phyloP scores from a whole-genome alignment of 1,140 invertebrate genomes.

The Araneus ventricosus region DNA sequence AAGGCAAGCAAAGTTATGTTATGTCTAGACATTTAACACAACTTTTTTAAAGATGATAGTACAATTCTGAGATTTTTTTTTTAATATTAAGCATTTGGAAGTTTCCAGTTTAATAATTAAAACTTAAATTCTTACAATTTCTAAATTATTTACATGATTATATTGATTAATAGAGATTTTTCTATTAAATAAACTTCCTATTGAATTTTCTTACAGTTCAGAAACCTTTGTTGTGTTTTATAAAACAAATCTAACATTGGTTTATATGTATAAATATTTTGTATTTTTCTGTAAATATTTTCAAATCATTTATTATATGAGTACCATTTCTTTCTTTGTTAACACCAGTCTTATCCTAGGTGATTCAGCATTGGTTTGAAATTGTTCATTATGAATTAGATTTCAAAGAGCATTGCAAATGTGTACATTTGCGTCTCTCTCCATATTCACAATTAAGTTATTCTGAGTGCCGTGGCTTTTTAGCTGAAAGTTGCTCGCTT shows the following conservation, averaged over 20 bases:
- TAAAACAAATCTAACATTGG: background rate
- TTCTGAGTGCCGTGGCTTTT: slow-evolving; percentile 23
- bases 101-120: too few relatives aligned
- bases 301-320: slow-evolving; percentile 11
- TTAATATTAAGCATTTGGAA: too few relatives aligned
- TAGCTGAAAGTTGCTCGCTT: slow-evolving; percentile 21
- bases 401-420: background rate
- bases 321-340: background rate
- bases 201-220: slow-evolving; percentile 23
- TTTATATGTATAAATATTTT: background rate
- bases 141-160: too few relatives aligned
- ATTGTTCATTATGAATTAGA: background rate
- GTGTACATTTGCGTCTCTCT: background rate
- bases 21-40: too few relatives aligned
- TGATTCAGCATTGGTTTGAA: background rate
- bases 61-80: too few relatives aligned
- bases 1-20: too few relatives aligned
- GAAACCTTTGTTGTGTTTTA: background rate
- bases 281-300: slow-evolving; percentile 14
- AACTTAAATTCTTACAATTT: too few relatives aligned
- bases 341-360: background rate
- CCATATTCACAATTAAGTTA: background rate
- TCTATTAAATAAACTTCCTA: background rate
- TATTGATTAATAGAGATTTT: background rate
- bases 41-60: too few relatives aligned